These are phyloP conservation scores for Glandiceps talaboti DNA, from an alignment of 53 echinoderm and acorn worm genomes.

Conservation along the genomic window DNA sequence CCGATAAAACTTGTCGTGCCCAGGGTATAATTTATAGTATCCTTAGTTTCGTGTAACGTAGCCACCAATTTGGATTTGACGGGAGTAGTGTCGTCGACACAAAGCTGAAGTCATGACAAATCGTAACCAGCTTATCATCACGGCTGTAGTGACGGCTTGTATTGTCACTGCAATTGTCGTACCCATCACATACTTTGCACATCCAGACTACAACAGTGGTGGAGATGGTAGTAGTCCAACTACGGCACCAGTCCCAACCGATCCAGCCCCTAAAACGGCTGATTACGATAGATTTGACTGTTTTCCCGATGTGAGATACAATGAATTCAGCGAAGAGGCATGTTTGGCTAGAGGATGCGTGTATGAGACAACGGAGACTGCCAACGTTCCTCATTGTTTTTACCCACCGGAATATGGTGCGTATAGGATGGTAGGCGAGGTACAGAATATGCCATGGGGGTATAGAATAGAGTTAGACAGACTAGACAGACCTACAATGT, in stretches of 20 bases:
- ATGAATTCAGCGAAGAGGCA: background rate
- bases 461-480: background rate
- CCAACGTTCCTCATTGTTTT: background rate
- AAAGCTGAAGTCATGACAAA: too few species aligned
- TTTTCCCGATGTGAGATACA: background rate
- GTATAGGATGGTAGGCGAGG: background rate
- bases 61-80: too few species aligned
- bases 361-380: background rate
- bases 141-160: constrained; percentile 19
- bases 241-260: background rate
- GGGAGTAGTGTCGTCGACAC: too few species aligned
- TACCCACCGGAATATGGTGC: background rate
- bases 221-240: too few species aligned
- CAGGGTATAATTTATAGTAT: too few species aligned
- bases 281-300: background rate
- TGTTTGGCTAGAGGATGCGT: background rate
- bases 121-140: background rate
- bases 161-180: constrained; percentile 25
- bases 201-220: constrained; percentile 26
- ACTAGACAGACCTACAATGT: background rate
- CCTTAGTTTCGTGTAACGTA: too few species aligned
- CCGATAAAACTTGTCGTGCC: too few species aligned
- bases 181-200: constrained; percentile 33
- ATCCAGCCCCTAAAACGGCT: background rate
- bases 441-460: background rate